phyloP scores from a whole-genome alignment of 2,888 invertebrate species.

The Apamea epomidion region DNA sequence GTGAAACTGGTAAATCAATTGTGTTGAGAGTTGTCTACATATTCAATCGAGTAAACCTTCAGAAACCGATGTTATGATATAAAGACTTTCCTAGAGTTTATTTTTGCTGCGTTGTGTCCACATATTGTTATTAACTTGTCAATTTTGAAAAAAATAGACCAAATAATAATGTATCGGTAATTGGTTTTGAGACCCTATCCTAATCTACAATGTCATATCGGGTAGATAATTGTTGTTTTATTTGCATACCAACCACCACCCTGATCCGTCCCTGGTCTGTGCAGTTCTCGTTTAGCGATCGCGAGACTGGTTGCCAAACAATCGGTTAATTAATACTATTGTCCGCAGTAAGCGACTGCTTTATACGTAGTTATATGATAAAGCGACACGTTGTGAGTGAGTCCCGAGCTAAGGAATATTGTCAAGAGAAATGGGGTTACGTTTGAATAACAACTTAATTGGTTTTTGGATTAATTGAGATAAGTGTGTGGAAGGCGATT shows the following conservation, averaged over 20 bases:
- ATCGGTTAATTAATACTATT: conserved; percentile 66
- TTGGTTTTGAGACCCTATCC: not conserved
- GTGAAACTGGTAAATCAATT: not conserved
- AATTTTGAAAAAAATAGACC: not conserved
- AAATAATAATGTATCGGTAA: not conserved
- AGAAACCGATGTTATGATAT: no score
- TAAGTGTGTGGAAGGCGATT: not conserved
- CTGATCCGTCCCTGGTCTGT: conserved; percentile 37
- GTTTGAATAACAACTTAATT: conserved; percentile 32
- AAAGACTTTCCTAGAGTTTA: not conserved
- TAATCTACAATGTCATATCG: not conserved
- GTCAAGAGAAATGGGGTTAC: conserved; percentile 5
- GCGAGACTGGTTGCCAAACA: conserved; percentile 60
- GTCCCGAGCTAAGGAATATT: not conserved
- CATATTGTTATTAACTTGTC: not conserved
- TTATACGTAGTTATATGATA: conserved; percentile 39
- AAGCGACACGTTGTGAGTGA: conserved; percentile 17
- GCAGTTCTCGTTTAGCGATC: conserved; percentile 47
- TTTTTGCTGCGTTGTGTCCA: not conserved
- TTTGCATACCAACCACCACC: not conserved
- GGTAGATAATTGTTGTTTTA: not conserved
- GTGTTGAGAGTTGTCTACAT: no score
- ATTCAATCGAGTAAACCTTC: no score
- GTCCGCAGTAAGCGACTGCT: conserved; percentile 54
- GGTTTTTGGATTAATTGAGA: not conserved